Percentiles rank a stretch among this genome's conserved stretches.
phyloP scores from a whole-genome alignment of 2,113 vertebrate species.

The Syngnathoides biaculeatus region DNA sequence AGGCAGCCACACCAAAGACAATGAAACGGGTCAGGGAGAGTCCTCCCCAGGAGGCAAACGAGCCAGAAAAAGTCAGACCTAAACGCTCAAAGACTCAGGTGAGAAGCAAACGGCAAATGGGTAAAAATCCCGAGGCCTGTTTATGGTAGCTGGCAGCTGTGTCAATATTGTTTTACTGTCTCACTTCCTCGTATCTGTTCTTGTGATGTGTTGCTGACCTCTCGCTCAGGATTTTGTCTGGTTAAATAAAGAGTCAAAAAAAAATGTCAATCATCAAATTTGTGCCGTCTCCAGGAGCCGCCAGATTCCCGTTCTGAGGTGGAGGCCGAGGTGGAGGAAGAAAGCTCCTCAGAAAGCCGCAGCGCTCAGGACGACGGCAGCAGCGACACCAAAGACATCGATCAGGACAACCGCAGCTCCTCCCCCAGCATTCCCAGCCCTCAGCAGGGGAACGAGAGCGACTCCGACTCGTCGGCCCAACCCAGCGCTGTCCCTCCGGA shows the following conservation, averaged over 20 bases:
- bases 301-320: constrained; percentile 84
- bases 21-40: constrained; percentile 89
- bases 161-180: background rate
- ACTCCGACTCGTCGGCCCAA: constrained; percentile 92
- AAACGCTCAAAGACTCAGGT: constrained; percentile 96
- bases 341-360: constrained; percentile 92
- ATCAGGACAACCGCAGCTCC: constrained; percentile 98
- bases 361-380: constrained; percentile 95
- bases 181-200: no score
- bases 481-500: constrained; percentile 80
- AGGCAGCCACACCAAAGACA: constrained; percentile 83
- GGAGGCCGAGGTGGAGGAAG: constrained; percentile 77
- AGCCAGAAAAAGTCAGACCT: constrained; percentile 79
- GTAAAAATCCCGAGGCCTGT: background rate
- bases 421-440: constrained; percentile 97
- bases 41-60: constrained; percentile 80
- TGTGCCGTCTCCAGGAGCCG: constrained; percentile 73
- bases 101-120: constrained; percentile 33
- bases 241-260: no score
- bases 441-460: constrained; percentile 93
- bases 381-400: constrained; percentile 98
- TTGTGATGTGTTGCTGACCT: no score
- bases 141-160: background rate
- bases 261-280: background rate
- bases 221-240: no score